phyloP scores from a whole-genome alignment of 2,888 invertebrate genomes.

The Netelia fuscicornis region DNA sequence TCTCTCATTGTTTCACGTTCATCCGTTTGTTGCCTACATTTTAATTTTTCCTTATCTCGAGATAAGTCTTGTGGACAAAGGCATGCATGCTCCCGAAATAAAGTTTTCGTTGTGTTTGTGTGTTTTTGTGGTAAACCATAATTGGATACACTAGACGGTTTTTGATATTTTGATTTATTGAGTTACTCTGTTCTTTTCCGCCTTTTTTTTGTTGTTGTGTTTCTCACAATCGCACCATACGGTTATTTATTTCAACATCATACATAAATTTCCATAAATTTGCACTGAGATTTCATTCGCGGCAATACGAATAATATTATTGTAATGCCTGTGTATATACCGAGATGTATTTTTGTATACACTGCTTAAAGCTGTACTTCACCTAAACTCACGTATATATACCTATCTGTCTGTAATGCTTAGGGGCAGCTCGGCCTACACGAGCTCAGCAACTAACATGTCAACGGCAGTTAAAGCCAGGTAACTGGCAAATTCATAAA shows the following conservation, averaged over 20 bases:
- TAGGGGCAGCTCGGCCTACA: conserved; percentile 83
- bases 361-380: conserved; percentile 51
- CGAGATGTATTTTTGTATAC: conserved; percentile 12
- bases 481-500: conserved; percentile 76
- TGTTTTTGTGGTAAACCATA: not conserved
- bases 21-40: conserved; percentile 25
- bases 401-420: conserved; percentile 68
- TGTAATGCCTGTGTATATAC: conserved; percentile 23
- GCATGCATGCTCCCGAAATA: not conserved
- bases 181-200: conserved; percentile 46
- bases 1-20: conserved; percentile 42
- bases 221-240: too few species aligned
- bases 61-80: not conserved
- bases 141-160: conserved; percentile 27
- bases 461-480: conserved; percentile 83
- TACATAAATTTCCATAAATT: conserved; percentile 19
- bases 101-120: conserved; percentile 23
- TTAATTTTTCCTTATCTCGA: conserved; percentile 10
- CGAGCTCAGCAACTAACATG: conserved; percentile 84
- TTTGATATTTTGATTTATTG: conserved; percentile 13
- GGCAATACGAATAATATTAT: conserved; percentile 31
- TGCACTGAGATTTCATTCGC: conserved; percentile 26
- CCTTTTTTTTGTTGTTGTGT: not conserved
- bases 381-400: conserved; percentile 66
- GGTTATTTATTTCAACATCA: not conserved